A percentile compares a stretch with the other conserved stretches of the same genome.
Conservation (phyloP, 2,797 vertebrate species). For the Chaenodraco wilsoni region DNA sequence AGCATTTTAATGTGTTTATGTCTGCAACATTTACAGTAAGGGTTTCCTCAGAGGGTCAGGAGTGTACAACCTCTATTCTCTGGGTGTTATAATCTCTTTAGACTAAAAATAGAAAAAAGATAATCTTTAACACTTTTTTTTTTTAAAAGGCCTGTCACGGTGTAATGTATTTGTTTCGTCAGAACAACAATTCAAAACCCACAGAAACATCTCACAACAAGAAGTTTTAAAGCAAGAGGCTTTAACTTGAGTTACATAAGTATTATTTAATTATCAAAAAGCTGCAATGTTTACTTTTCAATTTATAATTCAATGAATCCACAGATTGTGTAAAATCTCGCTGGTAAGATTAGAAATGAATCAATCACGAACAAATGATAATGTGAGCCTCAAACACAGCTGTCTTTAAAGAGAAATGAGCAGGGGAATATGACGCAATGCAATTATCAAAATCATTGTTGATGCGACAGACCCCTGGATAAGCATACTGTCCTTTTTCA, state of each 20-base stretch:
- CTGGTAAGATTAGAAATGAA: neutral
- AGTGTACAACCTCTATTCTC: constrained; percentile 12
- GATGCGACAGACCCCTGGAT: neutral
- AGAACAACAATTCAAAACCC: neutral
- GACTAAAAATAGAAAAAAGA: constrained; percentile 3
- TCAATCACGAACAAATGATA: neutral
- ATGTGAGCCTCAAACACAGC: neutral
- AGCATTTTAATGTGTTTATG: constrained; percentile 69
- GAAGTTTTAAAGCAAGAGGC: neutral
- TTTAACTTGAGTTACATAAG: neutral
- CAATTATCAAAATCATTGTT: neutral
- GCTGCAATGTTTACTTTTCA: neutral
- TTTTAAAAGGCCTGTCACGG: too few species aligned
- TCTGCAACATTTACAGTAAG: constrained; percentile 39
- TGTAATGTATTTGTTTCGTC: neutral
- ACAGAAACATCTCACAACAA: neutral
- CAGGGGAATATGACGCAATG: neutral
- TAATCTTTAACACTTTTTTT: neutral
- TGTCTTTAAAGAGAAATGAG: neutral
- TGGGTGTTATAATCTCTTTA: constrained; percentile 45
- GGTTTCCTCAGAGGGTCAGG: constrained; percentile 31
- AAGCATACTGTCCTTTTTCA: neutral
- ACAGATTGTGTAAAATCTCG: neutral
- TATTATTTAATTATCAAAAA: neutral
- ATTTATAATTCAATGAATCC: neutral